Percentiles rank a stretch among this genome's conserved stretches.
Evolutionary conservation across 2,797 vertebrate genomes (phyloP).

Genomic region (Tokudaia tokunoshimensis): DNA sequence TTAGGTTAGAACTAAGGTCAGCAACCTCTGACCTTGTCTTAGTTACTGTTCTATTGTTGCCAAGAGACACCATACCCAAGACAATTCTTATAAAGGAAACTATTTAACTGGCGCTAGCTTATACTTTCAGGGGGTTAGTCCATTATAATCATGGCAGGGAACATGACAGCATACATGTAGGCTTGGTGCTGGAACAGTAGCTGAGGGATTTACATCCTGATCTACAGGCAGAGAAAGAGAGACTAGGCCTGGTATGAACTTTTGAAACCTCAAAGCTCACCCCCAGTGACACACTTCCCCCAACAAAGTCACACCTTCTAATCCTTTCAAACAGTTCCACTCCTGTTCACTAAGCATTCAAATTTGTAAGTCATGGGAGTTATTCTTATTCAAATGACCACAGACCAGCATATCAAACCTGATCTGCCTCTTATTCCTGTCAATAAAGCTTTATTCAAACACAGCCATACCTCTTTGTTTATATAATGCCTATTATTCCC

Average conservation of each 20-base stretch:
- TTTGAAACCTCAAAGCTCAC: background rate
- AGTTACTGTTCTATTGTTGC: background rate
- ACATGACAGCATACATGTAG: background rate
- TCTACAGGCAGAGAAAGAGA: background rate
- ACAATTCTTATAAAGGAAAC: background rate
- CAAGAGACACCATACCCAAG: background rate
- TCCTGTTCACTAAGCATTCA: background rate
- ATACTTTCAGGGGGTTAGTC: background rate
- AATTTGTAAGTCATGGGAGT: background rate
- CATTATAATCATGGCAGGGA: background rate
- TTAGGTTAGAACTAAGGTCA: constrained; percentile 16
- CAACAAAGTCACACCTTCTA: background rate
- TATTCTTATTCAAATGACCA: background rate
- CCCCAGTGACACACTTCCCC: background rate
- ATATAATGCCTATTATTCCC: background rate
- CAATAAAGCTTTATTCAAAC: constrained; percentile 40
- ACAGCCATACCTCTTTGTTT: background rate
- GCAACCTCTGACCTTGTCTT: background rate
- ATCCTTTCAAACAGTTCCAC: background rate
- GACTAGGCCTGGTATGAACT: background rate
- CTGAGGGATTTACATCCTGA: background rate
- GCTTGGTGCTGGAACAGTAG: background rate
- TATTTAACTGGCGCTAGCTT: background rate
- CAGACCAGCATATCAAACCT: constrained; percentile 21
- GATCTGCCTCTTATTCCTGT: background rate